These are phyloP conservation scores for Ciconia boyciana DNA, from an alignment of 2,113 vertebrate genomes.

Conservation along the genomic window DNA sequence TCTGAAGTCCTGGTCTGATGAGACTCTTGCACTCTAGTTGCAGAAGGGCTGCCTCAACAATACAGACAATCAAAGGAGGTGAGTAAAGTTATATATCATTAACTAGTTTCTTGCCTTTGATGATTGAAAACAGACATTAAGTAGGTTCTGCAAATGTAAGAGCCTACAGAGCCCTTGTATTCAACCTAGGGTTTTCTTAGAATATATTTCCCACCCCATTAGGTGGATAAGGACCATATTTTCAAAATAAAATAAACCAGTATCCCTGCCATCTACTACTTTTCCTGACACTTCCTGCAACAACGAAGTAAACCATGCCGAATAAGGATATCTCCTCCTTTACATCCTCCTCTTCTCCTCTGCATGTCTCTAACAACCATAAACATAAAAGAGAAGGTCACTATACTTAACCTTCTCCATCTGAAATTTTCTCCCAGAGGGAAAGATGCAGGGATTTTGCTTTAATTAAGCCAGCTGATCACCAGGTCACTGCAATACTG, in stretches of 20 bases:
- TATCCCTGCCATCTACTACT: neutral
- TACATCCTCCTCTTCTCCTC: neutral
- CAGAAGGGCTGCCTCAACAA: constrained; percentile 5
- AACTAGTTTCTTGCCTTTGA: neutral
- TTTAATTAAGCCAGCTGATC: neutral
- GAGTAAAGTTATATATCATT: neutral
- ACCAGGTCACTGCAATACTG: neutral
- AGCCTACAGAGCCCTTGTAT: neutral
- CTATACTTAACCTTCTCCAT: neutral
- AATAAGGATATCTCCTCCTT: neutral
- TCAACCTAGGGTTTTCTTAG: neutral
- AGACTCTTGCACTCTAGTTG: neutral
- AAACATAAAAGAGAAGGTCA: neutral
- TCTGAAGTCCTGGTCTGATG: neutral
- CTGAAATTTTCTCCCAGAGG: neutral
- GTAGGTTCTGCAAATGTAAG: neutral
- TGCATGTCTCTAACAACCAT: neutral
- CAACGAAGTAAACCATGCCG: neutral
- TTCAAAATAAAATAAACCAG: neutral
- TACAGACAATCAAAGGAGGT: neutral
- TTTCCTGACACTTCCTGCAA: neutral
- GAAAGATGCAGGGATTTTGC: neutral
- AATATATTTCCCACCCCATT: neutral
- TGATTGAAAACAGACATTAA: neutral
- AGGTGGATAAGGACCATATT: neutral